phyloP scores from a whole-genome alignment of 1,140 invertebrate species.

The Medauroidea extradentata region DNA sequence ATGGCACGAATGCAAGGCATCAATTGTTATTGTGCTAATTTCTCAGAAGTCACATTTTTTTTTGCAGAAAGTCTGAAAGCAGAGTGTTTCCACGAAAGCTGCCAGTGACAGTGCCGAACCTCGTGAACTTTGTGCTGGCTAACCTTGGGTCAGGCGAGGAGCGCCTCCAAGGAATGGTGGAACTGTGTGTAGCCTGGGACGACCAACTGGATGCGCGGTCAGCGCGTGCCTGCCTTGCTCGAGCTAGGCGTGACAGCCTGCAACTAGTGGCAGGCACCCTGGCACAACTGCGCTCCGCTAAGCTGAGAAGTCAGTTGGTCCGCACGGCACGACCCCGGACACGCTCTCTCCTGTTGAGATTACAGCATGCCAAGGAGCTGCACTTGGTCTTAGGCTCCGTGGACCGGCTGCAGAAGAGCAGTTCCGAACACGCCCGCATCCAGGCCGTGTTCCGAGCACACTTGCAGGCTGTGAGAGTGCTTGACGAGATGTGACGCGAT shows the following conservation, averaged over 20 bases:
- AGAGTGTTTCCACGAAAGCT: conserved; percentile 58
- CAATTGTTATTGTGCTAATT: no score
- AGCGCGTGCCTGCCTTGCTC: conserved; percentile 37
- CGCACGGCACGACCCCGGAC: conserved; percentile 20
- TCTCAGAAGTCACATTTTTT: no score
- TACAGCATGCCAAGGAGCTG: conserved; percentile 40
- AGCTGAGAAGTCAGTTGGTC: not conserved
- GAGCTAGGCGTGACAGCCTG: conserved; percentile 38
- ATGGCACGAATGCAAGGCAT: no score
- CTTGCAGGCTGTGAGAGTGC: no score
- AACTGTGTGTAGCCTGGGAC: conserved; percentile 35
- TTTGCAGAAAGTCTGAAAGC: conserved; percentile 67
- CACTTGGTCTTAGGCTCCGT: conserved; percentile 39
- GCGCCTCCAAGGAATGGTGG: conserved; percentile 41
- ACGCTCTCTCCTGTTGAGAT: conserved; percentile 34
- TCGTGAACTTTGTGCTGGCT: conserved; percentile 67
- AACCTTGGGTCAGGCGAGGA: conserved; percentile 49
- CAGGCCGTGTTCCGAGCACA: conserved; percentile 3
- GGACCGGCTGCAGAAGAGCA: conserved; percentile 30
- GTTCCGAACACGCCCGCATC: conserved; percentile 28
- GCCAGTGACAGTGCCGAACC: conserved; percentile 60
- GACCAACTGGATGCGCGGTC: conserved; percentile 32
- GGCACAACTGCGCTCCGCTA: conserved; percentile 19
- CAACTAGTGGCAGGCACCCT: conserved; percentile 40
- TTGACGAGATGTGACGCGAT: no score